phyloP scores from a whole-genome alignment of 2,888 invertebrate genomes.

The Tetragonula carbonaria region DNA sequence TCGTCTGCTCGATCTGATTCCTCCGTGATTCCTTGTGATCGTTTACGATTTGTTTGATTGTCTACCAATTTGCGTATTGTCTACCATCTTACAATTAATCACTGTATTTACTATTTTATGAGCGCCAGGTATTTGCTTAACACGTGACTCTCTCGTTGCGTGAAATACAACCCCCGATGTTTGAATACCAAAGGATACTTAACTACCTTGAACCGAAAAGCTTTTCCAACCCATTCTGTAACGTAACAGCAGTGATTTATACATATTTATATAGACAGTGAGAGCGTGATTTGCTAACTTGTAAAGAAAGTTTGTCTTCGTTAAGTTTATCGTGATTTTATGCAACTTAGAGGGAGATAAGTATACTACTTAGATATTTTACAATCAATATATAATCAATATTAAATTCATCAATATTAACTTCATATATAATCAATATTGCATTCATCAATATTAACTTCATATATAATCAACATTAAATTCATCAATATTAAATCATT shows the following conservation, averaged over 20 bases:
- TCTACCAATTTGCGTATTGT: conserved; percentile 69
- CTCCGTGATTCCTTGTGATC: conserved; percentile 69
- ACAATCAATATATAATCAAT: no score
- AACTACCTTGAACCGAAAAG: conserved; percentile 8
- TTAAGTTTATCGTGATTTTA: no score
- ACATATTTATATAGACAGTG: no score
- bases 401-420: no score
- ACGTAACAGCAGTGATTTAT: not conserved
- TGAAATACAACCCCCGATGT: conserved; percentile 29
- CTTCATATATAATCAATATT: no score
- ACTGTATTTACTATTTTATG: conserved; percentile 81
- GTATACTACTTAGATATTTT: no score
- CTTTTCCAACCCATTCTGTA: not conserved
- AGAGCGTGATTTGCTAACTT: no score
- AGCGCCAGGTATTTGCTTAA: conserved; percentile 43
- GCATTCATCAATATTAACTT: no score
- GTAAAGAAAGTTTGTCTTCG: no score
- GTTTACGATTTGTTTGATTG: conserved; percentile 79
- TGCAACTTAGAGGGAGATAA: no score
- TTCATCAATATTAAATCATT: no score
- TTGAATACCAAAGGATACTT: not conserved
- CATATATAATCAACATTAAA: no score
- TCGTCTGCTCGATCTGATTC: conserved; percentile 45
- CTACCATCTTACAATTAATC: conserved; percentile 62
- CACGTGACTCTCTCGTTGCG: conserved; percentile 44